Evolutionary conservation across 2,113 vertebrate genomes (phyloP).

Genomic region (Hyperoodon ampullatus): DNA sequence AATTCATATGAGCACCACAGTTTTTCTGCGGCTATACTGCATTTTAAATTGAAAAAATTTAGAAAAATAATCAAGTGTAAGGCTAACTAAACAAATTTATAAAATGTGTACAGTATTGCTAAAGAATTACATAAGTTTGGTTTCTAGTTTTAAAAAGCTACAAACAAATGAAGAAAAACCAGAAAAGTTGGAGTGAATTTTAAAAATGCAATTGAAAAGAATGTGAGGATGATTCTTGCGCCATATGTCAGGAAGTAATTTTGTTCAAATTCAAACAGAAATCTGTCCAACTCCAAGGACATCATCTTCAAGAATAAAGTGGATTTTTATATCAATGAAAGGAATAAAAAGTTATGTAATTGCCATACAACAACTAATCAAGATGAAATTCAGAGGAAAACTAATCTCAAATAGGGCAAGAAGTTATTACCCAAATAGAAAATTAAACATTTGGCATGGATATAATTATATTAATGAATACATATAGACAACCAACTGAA

Average conservation of each 20-base stretch:
- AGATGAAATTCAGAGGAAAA: background rate
- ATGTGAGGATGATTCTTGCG: background rate
- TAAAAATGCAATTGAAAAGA: background rate
- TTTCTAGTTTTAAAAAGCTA: background rate
- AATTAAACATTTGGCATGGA: background rate
- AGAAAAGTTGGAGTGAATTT: background rate
- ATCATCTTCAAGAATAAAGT: background rate
- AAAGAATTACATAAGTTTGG: background rate
- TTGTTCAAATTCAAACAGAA: background rate
- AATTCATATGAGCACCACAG: background rate
- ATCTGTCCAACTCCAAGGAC: background rate
- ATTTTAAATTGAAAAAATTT: background rate
- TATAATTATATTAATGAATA: background rate
- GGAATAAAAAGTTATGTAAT: background rate
- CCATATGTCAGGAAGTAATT: background rate
- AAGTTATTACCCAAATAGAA: background rate
- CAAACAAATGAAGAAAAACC: background rate
- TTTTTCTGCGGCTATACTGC: background rate
- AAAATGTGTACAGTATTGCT: background rate
- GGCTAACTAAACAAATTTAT: background rate
- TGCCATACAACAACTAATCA: background rate
- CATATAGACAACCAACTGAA: background rate
- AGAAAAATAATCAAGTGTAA: background rate
- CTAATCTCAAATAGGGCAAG: background rate
- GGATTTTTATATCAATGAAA: background rate